Conservation (phyloP, 2,888 invertebrate genomes). For the Hypsopygia costalis region DNA sequence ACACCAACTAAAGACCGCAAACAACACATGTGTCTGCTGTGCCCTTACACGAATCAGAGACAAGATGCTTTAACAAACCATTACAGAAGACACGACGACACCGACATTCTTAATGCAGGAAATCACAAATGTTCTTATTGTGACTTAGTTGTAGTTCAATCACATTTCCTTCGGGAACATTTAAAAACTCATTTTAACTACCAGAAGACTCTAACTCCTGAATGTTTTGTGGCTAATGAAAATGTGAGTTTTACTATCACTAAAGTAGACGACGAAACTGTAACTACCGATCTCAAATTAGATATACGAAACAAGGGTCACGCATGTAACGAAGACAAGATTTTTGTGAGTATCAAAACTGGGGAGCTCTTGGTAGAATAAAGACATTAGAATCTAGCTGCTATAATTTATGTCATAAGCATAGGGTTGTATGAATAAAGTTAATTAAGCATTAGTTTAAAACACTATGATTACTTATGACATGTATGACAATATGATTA, state of each 20-base stretch:
- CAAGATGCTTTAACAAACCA: conserved; percentile 88
- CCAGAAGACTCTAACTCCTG: conserved; percentile 76
- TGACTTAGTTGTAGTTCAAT: conserved; percentile 88
- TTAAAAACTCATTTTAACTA: conserved; percentile 87
- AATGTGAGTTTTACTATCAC: conserved; percentile 79
- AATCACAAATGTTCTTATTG: conserved; percentile 89
- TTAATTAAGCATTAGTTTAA: conserved; percentile 2
- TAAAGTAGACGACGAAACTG: conserved; percentile 62
- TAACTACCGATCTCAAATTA: conserved; percentile 60
- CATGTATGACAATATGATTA: conserved; percentile 22
- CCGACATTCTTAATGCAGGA: conserved; percentile 80
- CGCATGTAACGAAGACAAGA: conserved; percentile 52
- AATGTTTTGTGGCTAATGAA: conserved; percentile 82
- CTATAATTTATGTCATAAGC: conserved; percentile 4
- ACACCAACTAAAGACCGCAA: conserved; percentile 80
- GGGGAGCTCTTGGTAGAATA: conserved; percentile 59
- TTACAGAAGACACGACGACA: conserved; percentile 84
- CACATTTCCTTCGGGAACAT: conserved; percentile 88
- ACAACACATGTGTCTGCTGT: conserved; percentile 85
- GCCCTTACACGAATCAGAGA: conserved; percentile 89
- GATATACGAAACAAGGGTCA: conserved; percentile 41
- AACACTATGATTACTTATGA: conserved; percentile 17
- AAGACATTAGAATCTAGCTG: conserved; percentile 14
- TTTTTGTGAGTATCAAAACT: conserved; percentile 64
- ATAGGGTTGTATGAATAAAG: conserved; percentile 5